Evolutionary conservation across 2,888 invertebrate species (phyloP).

Genomic region (Phragmatobia fuliginosa): DNA sequence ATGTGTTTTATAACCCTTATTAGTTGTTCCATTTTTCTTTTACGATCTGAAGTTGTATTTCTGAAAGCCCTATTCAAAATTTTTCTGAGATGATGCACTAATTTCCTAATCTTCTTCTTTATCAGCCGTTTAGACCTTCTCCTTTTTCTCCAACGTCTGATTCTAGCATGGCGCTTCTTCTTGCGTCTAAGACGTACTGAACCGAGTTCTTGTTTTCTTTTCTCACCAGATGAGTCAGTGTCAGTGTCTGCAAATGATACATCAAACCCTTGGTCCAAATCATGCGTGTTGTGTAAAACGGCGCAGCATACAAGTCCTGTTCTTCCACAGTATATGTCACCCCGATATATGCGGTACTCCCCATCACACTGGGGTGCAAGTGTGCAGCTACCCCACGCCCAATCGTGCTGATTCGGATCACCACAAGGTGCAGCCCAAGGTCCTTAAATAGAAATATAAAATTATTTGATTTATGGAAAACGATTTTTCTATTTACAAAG

Average conservation of each 20-base stretch:
- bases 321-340: conserved; percentile 3
- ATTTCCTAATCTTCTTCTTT: background rate
- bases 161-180: background rate
- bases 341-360: conserved; percentile 14
- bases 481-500: background rate
- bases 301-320: conserved; percentile 5
- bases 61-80: background rate
- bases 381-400: conserved; percentile 8
- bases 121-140: background rate
- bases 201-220: background rate
- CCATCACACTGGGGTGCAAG: background rate
- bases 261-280: conserved; percentile 10
- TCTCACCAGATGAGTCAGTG: background rate
- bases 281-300: conserved; percentile 7
- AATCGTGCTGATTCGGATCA: conserved; percentile 7
- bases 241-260: conserved; percentile 1
- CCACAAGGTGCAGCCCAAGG: conserved; percentile 5
- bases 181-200: background rate
- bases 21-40: background rate
- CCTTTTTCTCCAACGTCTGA: background rate
- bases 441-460: conserved; percentile 7
- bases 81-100: background rate
- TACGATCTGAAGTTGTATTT: background rate
- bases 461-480: background rate
- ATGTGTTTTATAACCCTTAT: background rate